These are phyloP conservation scores for Pelodytes ibericus DNA, from an alignment of 2,797 vertebrate species.

Conservation along the genomic window DNA sequence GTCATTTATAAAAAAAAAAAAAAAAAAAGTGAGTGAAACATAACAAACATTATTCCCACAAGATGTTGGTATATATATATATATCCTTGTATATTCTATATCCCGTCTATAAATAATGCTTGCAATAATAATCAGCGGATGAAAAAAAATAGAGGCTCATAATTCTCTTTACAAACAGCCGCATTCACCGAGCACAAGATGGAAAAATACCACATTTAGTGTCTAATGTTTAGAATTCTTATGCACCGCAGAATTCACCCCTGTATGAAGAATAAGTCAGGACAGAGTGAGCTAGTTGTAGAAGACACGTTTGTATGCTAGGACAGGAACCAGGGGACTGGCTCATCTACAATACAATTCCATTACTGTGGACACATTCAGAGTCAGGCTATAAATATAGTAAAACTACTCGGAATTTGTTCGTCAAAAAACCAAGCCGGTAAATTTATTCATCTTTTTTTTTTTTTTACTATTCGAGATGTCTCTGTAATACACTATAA, in stretches of 20 bases:
- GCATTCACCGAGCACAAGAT: neutral
- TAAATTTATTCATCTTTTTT: too few species aligned
- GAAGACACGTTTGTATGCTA: neutral
- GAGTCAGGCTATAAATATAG: neutral
- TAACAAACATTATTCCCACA: too few species aligned
- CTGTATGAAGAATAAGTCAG: too few species aligned
- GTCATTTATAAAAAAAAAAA: too few species aligned
- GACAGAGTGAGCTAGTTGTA: too few species aligned
- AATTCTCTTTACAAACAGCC: neutral
- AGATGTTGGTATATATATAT: too few species aligned
- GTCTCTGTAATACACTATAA: too few species aligned
- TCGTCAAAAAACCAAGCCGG: too few species aligned
- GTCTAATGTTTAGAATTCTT: neutral
- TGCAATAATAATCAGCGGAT: neutral
- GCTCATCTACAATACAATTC: neutral
- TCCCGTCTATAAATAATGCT: neutral
- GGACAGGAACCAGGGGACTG: neutral
- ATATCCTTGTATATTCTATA: too few species aligned
- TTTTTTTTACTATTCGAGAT: too few species aligned
- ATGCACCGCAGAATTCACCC: conserved; percentile 5
- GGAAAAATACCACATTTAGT: conserved; percentile 12
- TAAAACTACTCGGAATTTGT: too few species aligned
- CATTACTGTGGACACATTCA: neutral
- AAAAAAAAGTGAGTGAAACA: too few species aligned
- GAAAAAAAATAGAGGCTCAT: neutral